Percentiles rank a stretch among this genome's conserved stretches.
Evolutionary conservation across 1,140 invertebrate genomes (phyloP).

Genomic region (Platorchestia sp.): DNA sequence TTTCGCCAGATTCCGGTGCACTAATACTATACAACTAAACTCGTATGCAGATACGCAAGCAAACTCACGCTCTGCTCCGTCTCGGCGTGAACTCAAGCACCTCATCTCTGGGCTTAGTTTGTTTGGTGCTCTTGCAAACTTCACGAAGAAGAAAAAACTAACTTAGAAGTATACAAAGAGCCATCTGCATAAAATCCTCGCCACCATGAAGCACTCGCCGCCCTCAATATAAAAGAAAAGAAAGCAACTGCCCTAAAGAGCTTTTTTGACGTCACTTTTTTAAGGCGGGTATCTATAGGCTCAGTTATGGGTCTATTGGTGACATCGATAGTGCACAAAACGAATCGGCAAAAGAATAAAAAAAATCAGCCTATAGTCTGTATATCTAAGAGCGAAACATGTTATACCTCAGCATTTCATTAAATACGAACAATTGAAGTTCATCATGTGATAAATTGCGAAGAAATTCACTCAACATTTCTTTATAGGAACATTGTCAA

Average conservation of each 20-base stretch:
- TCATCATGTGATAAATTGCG: no score
- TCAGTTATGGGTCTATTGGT: not conserved
- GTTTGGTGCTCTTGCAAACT: not conserved
- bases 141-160: not conserved
- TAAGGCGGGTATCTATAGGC: not conserved
- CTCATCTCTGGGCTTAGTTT: not conserved
- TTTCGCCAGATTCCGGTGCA: no score
- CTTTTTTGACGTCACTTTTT: not conserved
- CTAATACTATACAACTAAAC: no score
- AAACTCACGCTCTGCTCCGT: no score
- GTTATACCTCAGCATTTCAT: no score
- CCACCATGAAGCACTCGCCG: not conserved
- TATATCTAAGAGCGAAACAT: not conserved
- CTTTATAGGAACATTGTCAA: no score
- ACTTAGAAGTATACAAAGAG: not conserved
- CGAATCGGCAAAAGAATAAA: no score
- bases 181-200: not conserved
- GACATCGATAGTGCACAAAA: not conserved
- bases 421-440: no score
- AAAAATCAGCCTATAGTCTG: no score
- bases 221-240: not conserved
- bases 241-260: not conserved
- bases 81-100: not conserved
- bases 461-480: no score
- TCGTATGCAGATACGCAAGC: no score